Conservation (phyloP, 2,113 vertebrate species). For the Leiothrix lutea region DNA sequence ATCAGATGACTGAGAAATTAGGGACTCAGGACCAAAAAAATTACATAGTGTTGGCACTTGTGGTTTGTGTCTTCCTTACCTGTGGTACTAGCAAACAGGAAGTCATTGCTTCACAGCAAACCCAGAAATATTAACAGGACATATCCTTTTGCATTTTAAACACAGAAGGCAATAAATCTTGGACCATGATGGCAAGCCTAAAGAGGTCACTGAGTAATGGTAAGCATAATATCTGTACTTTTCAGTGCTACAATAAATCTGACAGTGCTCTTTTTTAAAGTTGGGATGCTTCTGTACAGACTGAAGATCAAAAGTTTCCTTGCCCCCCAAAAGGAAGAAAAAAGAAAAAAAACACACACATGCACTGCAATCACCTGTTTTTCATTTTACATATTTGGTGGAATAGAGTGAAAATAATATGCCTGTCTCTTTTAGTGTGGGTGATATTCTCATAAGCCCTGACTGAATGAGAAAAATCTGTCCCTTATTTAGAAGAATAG, state of each 20-base stretch:
- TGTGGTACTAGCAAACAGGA: constrained; percentile 75
- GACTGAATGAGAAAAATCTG: constrained; percentile 49
- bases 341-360: neutral
- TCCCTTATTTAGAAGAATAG: constrained; percentile 26
- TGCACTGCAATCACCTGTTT: constrained; percentile 73
- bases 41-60: constrained; percentile 79
- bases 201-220: constrained; percentile 79
- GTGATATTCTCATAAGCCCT: constrained; percentile 70
- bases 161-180: constrained; percentile 74
- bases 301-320: constrained; percentile 77
- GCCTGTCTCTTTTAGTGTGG: constrained; percentile 37
- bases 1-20: constrained; percentile 80
- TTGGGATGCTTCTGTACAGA: constrained; percentile 76
- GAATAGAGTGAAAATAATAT: constrained; percentile 47
- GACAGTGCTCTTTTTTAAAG: constrained; percentile 61
- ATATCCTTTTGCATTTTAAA: constrained; percentile 77
- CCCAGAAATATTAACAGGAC: constrained; percentile 75
- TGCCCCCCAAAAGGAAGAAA: neutral
- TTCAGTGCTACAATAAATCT: constrained; percentile 81
- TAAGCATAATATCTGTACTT: constrained; percentile 79
- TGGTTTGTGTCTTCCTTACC: constrained; percentile 82
- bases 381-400: constrained; percentile 68
- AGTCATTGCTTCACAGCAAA: constrained; percentile 69
- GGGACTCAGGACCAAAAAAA: constrained; percentile 75
- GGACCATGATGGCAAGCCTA: constrained; percentile 71